Percentiles rank a stretch among this genome's conserved stretches.
These are phyloP conservation scores for Protomyctophum bolini DNA, from an alignment of 2,113 vertebrate genomes.

Conservation along the genomic window DNA sequence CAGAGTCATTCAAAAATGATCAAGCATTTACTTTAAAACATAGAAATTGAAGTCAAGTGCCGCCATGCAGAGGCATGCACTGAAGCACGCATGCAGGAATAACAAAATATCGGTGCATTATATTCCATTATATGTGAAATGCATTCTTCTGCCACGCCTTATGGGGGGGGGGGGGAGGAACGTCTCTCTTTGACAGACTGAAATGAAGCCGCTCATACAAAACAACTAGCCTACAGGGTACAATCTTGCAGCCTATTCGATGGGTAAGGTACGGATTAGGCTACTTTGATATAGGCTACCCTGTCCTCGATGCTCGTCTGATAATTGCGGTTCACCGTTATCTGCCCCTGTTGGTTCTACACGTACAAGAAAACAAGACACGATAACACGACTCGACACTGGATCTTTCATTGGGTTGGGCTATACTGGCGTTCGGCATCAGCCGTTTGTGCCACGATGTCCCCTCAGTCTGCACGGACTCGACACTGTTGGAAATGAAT, in stretches of 20 bases:
- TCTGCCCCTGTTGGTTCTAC: no score
- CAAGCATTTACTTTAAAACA: conserved; percentile 49
- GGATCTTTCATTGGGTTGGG: neutral
- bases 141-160: conserved; percentile 22
- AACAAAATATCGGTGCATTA: conserved; percentile 14
- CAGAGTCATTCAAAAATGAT: conserved; percentile 64
- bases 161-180: no score
- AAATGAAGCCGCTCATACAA: no score
- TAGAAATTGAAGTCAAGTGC: conserved; percentile 67
- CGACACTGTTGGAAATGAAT: neutral
- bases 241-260: no score
- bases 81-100: conserved; percentile 33
- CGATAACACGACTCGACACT: neutral
- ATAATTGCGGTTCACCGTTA: no score
- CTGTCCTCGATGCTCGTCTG: no score
- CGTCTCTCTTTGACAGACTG: no score
- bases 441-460: neutral
- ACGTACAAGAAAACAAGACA: neutral
- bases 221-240: no score
- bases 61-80: conserved; percentile 35
- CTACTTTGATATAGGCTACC: no score
- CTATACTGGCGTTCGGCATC: neutral
- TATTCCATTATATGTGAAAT: neutral
- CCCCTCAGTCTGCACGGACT: conserved; percentile 26
- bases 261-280: no score